phyloP scores from a whole-genome alignment of 2,113 vertebrate genomes.

The Cathartes aura region DNA sequence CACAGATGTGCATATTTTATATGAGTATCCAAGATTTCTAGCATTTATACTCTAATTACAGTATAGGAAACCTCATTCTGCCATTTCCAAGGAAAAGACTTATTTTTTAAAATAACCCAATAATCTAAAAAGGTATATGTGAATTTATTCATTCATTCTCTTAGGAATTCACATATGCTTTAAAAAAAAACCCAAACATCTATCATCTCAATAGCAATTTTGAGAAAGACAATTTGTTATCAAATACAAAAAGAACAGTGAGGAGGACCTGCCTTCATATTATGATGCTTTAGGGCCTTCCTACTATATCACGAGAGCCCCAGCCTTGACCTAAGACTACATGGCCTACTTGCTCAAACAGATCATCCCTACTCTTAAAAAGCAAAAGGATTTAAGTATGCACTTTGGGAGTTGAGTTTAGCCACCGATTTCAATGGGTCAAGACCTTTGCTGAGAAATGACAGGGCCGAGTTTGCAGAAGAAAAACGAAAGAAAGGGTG shows the following conservation, averaged over 20 bases:
- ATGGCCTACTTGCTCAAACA: background rate
- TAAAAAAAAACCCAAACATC: background rate
- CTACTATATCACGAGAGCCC: background rate
- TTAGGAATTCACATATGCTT: background rate
- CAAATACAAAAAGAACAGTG: background rate
- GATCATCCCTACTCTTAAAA: background rate
- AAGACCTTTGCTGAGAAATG: background rate
- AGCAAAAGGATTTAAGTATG: background rate
- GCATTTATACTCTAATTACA: background rate
- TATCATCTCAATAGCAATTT: background rate
- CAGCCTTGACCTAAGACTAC: background rate
- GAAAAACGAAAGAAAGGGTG: background rate
- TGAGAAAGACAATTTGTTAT: background rate
- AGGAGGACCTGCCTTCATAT: background rate
- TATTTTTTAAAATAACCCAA: background rate
- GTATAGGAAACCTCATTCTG: background rate
- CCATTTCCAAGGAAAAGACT: background rate
- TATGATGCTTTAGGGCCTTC: background rate
- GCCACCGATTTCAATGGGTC: background rate
- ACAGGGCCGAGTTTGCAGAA: background rate
- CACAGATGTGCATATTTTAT: background rate
- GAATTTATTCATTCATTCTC: background rate
- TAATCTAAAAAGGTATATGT: background rate
- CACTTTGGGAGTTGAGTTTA: background rate
- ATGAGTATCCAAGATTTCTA: background rate